A percentile compares a stretch with the other conserved stretches of the same genome.
Evolutionary conservation across 2,797 vertebrate genomes (phyloP).

Genomic region (Capromys pilorides): DNA sequence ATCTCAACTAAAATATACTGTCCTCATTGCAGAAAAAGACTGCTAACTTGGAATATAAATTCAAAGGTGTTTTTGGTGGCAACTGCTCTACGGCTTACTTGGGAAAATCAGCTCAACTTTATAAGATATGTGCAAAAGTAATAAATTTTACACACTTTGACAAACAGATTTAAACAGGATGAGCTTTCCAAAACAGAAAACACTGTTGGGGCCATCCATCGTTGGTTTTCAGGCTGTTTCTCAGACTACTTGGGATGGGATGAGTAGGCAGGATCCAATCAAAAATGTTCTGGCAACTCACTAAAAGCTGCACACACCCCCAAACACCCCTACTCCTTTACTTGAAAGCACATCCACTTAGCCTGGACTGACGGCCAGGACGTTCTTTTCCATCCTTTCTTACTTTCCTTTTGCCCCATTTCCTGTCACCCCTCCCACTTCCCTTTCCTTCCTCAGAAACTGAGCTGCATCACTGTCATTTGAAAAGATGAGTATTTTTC

Average conservation of each 20-base stretch:
- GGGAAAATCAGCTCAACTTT: conserved; percentile 6
- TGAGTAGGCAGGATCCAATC: accelerated
- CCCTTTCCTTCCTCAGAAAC: not conserved
- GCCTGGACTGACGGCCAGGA: not conserved
- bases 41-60: not conserved
- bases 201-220: not conserved
- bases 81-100: conserved; percentile 9
- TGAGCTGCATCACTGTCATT: not conserved
- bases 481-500: conserved; percentile 24
- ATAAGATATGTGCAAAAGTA: not conserved
- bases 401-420: not conserved
- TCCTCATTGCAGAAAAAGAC: not conserved
- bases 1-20: not conserved
- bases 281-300: not conserved
- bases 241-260: not conserved
- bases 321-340: not conserved
- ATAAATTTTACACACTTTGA: not conserved
- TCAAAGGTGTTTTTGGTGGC: not conserved
- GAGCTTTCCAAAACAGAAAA: conserved; percentile 54
- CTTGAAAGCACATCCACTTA: not conserved
- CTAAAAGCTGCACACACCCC: not conserved
- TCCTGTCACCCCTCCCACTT: not conserved
- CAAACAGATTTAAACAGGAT: not conserved
- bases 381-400: not conserved
- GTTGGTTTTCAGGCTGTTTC: not conserved